These are phyloP conservation scores for Trypoxylus dichotomus DNA, from an alignment of 1,140 invertebrate genomes.

Conservation along the genomic window DNA sequence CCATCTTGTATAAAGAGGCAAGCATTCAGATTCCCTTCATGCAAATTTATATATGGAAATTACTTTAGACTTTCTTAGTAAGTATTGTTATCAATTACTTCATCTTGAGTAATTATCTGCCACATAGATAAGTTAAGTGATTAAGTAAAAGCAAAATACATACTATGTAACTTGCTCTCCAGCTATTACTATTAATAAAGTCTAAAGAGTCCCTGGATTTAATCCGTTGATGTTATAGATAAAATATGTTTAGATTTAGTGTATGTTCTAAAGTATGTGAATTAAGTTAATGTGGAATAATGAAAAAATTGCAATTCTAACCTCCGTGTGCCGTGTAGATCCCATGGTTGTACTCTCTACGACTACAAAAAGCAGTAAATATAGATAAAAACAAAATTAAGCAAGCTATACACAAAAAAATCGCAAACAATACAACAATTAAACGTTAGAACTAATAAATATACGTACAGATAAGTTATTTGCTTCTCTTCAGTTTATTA, in stretches of 20 bases:
- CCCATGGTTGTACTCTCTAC: conserved; percentile 45
- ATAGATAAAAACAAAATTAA: conserved; percentile 31
- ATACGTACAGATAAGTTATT: neutral
- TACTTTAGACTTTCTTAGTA: too few relatives aligned
- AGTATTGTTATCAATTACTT: too few relatives aligned
- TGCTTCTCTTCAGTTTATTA: neutral
- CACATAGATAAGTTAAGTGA: too few relatives aligned
- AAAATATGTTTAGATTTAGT: neutral
- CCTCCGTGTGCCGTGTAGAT: conserved; percentile 42
- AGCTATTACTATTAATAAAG: neutral
- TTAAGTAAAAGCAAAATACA: too few relatives aligned
- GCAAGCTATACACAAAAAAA: conserved; percentile 16
- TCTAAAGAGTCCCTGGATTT: neutral
- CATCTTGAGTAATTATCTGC: too few relatives aligned
- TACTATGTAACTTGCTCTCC: neutral
- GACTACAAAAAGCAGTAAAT: conserved; percentile 50
- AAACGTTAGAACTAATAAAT: neutral
- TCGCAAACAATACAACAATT: neutral
- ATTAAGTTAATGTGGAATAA: conserved; percentile 11
- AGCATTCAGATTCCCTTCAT: too few relatives aligned
- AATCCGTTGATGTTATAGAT: neutral
- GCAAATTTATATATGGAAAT: too few relatives aligned
- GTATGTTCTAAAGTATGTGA: neutral
- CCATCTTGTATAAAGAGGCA: too few relatives aligned
- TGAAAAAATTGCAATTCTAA: conserved; percentile 42